Base-by-base conservation (phyloP, 2,113 vertebrate species). In the Piaya cayana region DNA sequence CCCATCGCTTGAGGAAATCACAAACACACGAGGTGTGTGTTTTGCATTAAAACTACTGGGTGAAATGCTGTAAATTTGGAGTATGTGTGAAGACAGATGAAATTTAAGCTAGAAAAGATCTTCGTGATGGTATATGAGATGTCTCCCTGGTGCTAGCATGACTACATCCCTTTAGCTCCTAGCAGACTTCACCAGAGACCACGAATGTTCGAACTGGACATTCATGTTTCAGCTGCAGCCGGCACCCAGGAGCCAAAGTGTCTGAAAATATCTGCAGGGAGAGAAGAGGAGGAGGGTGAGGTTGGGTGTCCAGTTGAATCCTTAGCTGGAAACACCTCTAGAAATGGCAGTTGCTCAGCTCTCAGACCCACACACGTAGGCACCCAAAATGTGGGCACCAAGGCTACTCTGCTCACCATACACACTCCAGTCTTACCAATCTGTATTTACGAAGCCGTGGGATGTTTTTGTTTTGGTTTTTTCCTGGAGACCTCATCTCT, bases 371-470 rank as follows among this genome's bases (percentile, higher is more conserved):
- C 30, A 45, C 23, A 55, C 0, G 1, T 10, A 43, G 23, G 12
- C 17, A 82, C 18, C 70, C 34, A 37, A 79, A 82, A 36, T 1
- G 5, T 10, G 65, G 43, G 32, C 43, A 50, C 50, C 29, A 32
- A 74, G 45, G 6, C 55, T 14, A 2, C 15, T 15, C 45, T 22
- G 12, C 2, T 29, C 56, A 30, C 21, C 65, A 22, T 3, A 32
- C 6, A 9, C 19, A 4, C 5, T 8, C 9, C 49, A 12, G 56
- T 43, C 53, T 69, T 49, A 56, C 5, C 18, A 30, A 30, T 56
- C 72, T 39, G 30, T 27, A 15, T n/a, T 64, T 32, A 62, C 2
- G 10, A 67, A 92, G 26, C n/a, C 9, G 0, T 1, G 1, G 0
- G 4, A 16, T 8, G 7, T 47, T 85, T 85, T 39, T 39, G 7